phyloP scores from a whole-genome alignment of 2,888 invertebrate species.

The Spisula solida region DNA sequence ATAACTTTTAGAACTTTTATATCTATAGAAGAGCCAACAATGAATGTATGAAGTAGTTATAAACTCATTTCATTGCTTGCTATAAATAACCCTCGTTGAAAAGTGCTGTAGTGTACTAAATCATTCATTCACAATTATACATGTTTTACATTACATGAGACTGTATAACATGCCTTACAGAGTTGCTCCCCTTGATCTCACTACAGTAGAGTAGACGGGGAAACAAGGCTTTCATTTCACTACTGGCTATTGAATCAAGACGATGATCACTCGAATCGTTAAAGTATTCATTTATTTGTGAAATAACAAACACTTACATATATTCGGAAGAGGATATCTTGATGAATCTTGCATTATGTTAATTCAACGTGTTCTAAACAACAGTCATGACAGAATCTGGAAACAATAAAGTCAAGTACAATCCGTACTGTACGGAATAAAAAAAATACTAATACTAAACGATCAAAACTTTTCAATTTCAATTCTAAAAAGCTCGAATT shows the following conservation, averaged over 20 bases:
- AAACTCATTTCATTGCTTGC: too few species aligned
- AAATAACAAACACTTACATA: conserved; percentile 39
- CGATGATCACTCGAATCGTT: background rate
- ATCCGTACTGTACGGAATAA: background rate
- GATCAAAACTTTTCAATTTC: too few species aligned
- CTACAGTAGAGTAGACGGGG: background rate
- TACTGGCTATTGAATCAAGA: background rate
- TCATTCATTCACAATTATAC: too few species aligned
- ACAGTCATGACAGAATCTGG: background rate
- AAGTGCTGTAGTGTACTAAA: too few species aligned
- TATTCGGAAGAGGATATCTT: conserved; percentile 48
- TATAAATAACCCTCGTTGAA: too few species aligned
- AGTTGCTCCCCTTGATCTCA: conserved; percentile 14
- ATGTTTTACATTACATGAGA: background rate
- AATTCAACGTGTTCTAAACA: conserved; percentile 9
- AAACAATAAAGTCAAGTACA: background rate
- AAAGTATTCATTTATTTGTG: background rate
- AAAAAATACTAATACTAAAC: too few species aligned
- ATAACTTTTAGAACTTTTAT: too few species aligned
- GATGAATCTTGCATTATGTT: conserved; percentile 30
- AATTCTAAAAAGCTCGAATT: too few species aligned
- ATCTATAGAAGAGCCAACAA: too few species aligned
- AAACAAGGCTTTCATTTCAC: background rate
- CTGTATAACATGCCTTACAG: background rate
- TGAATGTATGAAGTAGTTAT: too few species aligned